Evolutionary conservation across 2,113 vertebrate species (phyloP).

Genomic region (Epinephelus cyanopodus): DNA sequence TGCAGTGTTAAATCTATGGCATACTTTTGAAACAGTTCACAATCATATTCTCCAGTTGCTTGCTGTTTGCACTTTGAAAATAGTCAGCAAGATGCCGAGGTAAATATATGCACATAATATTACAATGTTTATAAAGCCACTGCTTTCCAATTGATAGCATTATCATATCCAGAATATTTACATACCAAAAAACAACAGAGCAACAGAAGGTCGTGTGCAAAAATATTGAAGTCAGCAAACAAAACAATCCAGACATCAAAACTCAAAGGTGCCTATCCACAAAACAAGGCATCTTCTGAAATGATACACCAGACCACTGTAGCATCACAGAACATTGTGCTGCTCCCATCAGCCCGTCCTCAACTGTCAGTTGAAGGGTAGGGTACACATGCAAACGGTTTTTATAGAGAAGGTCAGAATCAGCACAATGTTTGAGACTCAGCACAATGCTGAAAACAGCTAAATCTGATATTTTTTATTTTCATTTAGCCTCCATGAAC

Average conservation of each 20-base stretch:
- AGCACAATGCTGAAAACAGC: conserved; percentile 53
- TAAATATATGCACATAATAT: neutral
- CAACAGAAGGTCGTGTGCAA: neutral
- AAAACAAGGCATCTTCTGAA: conserved; percentile 12
- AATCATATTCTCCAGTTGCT: too few relatives aligned
- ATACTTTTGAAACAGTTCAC: too few relatives aligned
- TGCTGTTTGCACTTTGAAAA: neutral
- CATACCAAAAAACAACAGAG: neutral
- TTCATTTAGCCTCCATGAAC: conserved; percentile 2
- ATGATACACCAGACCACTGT: conserved; percentile 4
- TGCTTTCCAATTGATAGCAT: neutral
- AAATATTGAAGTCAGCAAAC: neutral
- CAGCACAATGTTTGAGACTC: conserved; percentile 36
- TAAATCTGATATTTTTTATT: conserved; percentile 20
- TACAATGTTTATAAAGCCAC: neutral
- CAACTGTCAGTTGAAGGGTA: conserved; percentile 59
- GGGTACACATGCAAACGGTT: conserved; percentile 25
- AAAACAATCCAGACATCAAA: neutral
- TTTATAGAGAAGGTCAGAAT: conserved; percentile 18
- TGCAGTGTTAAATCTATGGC: too few relatives aligned
- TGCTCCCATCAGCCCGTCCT: conserved; percentile 26
- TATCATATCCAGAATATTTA: neutral
- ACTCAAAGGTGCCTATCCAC: neutral
- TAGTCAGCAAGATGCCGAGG: neutral
- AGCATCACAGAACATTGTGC: conserved; percentile 16